These are phyloP conservation scores for Amphimallon solstitiale DNA, from an alignment of 2,888 invertebrate species.

Conservation along the genomic window DNA sequence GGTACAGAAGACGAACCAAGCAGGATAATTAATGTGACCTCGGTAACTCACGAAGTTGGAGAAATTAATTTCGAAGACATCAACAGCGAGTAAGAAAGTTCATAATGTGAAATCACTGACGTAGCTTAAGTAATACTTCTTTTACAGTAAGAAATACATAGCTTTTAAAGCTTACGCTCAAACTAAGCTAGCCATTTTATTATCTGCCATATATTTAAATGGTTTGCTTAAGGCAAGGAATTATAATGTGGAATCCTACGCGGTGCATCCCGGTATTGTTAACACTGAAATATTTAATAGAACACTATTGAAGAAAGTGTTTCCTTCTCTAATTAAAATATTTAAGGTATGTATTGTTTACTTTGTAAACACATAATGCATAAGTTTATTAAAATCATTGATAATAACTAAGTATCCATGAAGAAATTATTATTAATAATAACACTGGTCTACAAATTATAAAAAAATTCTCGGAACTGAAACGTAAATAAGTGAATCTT, in stretches of 20 bases:
- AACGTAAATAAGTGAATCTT: too few species aligned
- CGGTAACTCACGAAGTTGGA: conserved; percentile 81
- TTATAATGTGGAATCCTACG: conserved; percentile 71
- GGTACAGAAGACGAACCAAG: conserved; percentile 69
- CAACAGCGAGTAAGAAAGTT: conserved; percentile 68
- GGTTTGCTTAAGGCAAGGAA: conserved; percentile 66
- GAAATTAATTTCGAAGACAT: conserved; percentile 81
- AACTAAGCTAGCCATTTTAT: conserved; percentile 85
- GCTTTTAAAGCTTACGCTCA: conserved; percentile 80
- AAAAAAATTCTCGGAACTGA: too few species aligned
- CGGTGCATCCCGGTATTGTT: conserved; percentile 90
- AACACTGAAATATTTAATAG: conserved; percentile 83
- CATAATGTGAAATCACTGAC: too few species aligned
- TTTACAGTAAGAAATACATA: conserved; percentile 70
- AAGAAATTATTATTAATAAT: too few species aligned
- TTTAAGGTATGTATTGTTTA: conserved; percentile 71
- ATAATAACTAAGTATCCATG: too few species aligned
- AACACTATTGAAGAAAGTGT: conserved; percentile 71
- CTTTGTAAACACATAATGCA: too few species aligned
- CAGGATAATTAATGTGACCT: conserved; percentile 87
- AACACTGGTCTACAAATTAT: too few species aligned
- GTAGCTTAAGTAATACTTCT: neutral
- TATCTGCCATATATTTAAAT: conserved; percentile 73
- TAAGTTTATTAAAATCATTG: too few species aligned
- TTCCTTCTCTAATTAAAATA: conserved; percentile 71